These are phyloP conservation scores for Leuciscus waleckii DNA, from an alignment of 2,797 vertebrate genomes.

Conservation along the genomic window DNA sequence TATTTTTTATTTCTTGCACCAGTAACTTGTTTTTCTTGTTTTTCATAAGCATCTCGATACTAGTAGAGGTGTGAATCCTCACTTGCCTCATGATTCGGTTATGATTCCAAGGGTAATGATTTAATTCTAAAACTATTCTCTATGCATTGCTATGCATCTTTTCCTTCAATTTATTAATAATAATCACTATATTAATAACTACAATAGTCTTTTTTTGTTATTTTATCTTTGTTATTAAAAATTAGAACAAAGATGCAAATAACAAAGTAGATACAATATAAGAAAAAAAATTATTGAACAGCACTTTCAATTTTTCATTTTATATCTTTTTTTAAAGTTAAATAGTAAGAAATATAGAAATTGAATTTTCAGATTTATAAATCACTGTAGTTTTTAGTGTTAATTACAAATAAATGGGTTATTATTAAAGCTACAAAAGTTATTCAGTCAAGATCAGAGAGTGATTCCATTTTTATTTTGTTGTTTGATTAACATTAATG, in stretches of 20 bases:
- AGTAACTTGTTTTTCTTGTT: neutral
- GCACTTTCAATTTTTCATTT: neutral
- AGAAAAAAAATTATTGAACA: neutral
- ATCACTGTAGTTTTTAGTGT: neutral
- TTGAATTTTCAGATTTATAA: neutral
- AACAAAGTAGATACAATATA: neutral
- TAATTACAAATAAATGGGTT: neutral
- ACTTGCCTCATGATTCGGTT: constrained; percentile 85
- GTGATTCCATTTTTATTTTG: neutral
- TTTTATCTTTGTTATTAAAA: neutral
- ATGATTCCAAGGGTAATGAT: constrained; percentile 86
- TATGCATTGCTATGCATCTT: neutral
- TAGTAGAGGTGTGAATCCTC: constrained; percentile 84
- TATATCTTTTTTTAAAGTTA: neutral
- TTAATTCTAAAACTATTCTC: constrained; percentile 84
- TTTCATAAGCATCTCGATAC: constrained; percentile 52
- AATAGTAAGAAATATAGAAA: neutral
- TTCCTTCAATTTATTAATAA: neutral
- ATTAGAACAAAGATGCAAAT: neutral
- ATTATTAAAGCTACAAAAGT: too few relatives aligned
- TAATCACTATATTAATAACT: neutral
- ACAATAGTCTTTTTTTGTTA: neutral
- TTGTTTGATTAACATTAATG: neutral
- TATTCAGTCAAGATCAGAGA: too few relatives aligned
- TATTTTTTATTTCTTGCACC: neutral